Conservation (phyloP, 2,113 vertebrate species). For the Serilophus lunatus region DNA sequence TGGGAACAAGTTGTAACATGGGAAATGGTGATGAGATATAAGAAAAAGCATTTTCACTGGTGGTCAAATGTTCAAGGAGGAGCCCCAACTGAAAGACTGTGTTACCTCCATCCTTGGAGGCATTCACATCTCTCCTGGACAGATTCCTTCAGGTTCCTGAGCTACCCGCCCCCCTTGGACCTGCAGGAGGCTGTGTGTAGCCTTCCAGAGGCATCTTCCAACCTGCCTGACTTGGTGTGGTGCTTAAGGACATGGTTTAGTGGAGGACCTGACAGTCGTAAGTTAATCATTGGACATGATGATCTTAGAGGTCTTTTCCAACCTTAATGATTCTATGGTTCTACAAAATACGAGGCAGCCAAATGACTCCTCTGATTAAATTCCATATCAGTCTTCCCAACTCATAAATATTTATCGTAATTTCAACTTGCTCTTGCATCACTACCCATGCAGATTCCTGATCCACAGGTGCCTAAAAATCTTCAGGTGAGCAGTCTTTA, state of each 20-base stretch:
- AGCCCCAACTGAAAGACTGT: rapidly evolving
- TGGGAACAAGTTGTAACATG: background rate
- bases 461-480: background rate
- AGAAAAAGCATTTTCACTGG: background rate
- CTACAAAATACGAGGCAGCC: background rate
- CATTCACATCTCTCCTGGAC: background rate
- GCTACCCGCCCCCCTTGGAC: background rate
- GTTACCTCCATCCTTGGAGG: background rate
- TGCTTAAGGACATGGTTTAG: background rate
- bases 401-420: background rate
- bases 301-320: background rate
- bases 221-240: background rate
- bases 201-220: background rate
- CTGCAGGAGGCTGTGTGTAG: background rate
- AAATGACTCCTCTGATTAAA: background rate
- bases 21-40: background rate
- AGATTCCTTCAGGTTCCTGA: background rate
- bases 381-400: background rate
- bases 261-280: background rate
- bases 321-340: background rate
- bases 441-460: background rate
- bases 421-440: background rate
- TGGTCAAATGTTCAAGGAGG: background rate
- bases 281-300: background rate
- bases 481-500: background rate